Percentiles rank a stretch among this genome's conserved stretches.
These are phyloP conservation scores for Merops nubicus DNA, from an alignment of 2,113 vertebrate genomes.

Conservation along the genomic window DNA sequence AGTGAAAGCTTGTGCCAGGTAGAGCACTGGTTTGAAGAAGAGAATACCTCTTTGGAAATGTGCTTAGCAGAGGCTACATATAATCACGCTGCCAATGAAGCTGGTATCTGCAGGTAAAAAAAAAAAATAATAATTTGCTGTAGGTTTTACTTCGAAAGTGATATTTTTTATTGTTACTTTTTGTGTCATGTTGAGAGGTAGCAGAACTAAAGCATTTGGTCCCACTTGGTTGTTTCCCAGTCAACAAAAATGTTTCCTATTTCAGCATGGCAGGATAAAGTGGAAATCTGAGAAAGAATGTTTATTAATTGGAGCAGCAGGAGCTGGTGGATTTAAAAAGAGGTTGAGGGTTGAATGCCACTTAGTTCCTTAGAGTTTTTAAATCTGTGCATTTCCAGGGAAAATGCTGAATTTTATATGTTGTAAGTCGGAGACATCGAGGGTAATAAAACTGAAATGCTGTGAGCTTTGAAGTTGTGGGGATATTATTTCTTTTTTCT, in stretches of 20 bases:
- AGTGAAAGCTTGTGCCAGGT: background rate
- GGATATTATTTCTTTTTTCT: background rate
- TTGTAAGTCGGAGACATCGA: background rate
- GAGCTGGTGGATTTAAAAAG: background rate
- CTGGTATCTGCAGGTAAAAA: background rate
- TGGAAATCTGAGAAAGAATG: slow-evolving; percentile 5
- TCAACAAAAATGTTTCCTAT: background rate
- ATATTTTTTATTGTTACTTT: background rate
- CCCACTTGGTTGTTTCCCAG: background rate
- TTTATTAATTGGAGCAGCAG: slow-evolving; percentile 19
- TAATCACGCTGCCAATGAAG: background rate
- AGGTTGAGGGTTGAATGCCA: background rate
- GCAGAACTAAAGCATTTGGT: background rate
- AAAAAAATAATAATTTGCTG: background rate
- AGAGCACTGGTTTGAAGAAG: background rate
- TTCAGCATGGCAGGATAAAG: background rate
- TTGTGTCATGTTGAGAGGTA: background rate
- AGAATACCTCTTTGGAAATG: background rate
- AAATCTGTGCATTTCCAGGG: background rate
- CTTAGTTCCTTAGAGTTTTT: background rate
- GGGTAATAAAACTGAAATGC: background rate
- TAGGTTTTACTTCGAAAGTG: background rate
- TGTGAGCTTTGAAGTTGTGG: background rate
- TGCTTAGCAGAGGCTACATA: background rate
- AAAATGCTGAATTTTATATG: background rate